phyloP scores from a whole-genome alignment of 2,113 vertebrate species.

The Aptenodytes patagonicus region DNA sequence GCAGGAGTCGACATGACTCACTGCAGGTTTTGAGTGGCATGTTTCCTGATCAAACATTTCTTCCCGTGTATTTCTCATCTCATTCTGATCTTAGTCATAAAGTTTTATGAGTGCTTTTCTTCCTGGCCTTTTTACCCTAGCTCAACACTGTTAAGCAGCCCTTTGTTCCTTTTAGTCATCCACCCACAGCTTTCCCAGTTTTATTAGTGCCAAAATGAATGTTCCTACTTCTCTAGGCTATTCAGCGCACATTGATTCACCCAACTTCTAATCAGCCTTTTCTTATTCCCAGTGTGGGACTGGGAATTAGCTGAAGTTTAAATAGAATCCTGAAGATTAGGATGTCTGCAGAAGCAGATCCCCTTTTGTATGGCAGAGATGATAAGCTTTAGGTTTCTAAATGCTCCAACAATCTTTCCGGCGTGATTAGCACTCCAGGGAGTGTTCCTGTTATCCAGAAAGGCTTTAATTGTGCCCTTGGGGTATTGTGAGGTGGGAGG shows the following conservation, averaged over 20 bases:
- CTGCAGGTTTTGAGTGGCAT: accelerated
- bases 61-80: constrained; percentile 20
- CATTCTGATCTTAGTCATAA: constrained; percentile 41
- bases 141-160: constrained; percentile 27
- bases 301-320: constrained; percentile 21
- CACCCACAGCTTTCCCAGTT: constrained; percentile 67
- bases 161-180: constrained; percentile 69
- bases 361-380: background rate
- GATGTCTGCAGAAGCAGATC: constrained; percentile 23
- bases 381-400: constrained; percentile 40
- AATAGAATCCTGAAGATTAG: constrained; percentile 46
- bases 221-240: constrained; percentile 30
- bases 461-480: constrained; percentile 26
- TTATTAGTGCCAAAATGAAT: constrained; percentile 49
- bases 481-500: background rate
- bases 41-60: constrained; percentile 5
- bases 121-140: constrained; percentile 57
- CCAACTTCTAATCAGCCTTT: constrained; percentile 27
- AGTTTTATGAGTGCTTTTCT: constrained; percentile 46
- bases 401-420: background rate
- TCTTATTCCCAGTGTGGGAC: background rate
- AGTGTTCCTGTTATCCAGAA: constrained; percentile 24
- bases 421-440: constrained; percentile 9
- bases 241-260: constrained; percentile 45
- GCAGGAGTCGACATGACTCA: background rate